These are phyloP conservation scores for Prunella strophiata DNA, from an alignment of 2,797 vertebrate species.

Conservation along the genomic window DNA sequence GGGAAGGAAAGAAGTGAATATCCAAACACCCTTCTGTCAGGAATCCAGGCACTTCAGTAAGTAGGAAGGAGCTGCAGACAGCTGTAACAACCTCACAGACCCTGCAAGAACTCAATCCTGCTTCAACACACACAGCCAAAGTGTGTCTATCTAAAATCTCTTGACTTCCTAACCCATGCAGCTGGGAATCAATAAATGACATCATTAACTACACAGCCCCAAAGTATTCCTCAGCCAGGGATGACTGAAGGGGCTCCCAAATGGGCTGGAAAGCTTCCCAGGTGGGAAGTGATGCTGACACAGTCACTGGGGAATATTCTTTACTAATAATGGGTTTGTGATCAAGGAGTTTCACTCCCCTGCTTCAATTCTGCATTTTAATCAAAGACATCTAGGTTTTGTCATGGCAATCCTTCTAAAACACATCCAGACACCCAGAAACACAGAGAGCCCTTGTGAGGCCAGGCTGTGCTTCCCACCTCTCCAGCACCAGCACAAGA, in stretches of 20 bases:
- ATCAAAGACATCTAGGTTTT: not conserved
- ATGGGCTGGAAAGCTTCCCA: not conserved
- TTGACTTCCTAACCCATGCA: slow-evolving; percentile 16
- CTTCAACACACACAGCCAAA: not conserved
- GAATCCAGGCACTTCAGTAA: not conserved
- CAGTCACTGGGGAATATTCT: not conserved
- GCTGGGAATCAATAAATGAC: not conserved
- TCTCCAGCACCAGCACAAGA: not conserved
- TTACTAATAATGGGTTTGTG: not conserved
- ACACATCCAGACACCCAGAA: not conserved
- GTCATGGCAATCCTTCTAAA: not conserved
- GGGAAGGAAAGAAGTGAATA: not conserved
- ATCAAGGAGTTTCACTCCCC: not conserved
- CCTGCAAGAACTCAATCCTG: not conserved
- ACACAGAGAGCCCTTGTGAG: not conserved
- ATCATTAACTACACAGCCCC: not conserved
- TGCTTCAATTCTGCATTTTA: not conserved
- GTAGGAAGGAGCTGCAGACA: not conserved
- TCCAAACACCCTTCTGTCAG: not conserved
- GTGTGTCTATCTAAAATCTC: not conserved
- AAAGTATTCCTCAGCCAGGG: not conserved
- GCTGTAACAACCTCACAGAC: not conserved
- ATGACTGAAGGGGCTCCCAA: not conserved
- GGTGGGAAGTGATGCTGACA: not conserved
- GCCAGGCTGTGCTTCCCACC: not conserved